Evolutionary conservation across 2,888 invertebrate species (phyloP).

Genomic region (Halocaridina rubra): DNA sequence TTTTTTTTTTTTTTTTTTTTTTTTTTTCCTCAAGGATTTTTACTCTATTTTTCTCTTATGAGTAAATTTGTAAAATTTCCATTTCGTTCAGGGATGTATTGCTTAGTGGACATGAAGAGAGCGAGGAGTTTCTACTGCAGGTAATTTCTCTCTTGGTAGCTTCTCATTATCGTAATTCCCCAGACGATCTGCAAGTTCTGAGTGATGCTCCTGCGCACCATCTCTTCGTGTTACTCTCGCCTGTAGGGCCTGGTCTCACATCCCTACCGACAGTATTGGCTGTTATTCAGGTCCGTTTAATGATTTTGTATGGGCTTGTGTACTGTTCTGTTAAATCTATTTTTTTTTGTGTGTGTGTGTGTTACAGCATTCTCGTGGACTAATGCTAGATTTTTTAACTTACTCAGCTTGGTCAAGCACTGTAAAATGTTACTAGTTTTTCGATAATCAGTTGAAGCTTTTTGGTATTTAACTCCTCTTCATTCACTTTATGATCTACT

Average conservation of each 20-base stretch:
- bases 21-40: background rate
- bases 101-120: slow-evolving; percentile 93
- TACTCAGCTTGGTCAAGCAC: too few species aligned
- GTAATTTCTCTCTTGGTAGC: slow-evolving; percentile 95
- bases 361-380: background rate
- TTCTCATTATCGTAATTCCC: slow-evolving; percentile 99
- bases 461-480: too few species aligned
- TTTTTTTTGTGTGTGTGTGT: background rate
- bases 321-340: background rate
- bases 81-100: slow-evolving; percentile 79
- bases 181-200: slow-evolving; percentile 97
- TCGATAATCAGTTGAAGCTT: too few species aligned
- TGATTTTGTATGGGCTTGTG: too few species aligned
- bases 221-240: slow-evolving; percentile 92
- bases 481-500: too few species aligned
- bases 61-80: background rate
- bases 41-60: background rate
- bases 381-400: too few species aligned
- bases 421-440: too few species aligned
- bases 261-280: slow-evolving; percentile 87
- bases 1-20: background rate
- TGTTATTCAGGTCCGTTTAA: slow-evolving; percentile 60
- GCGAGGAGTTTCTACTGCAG: slow-evolving; percentile 75
- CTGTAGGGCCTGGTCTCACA: slow-evolving; percentile 76
- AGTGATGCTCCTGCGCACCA: slow-evolving; percentile 99